A percentile compares a stretch with the other conserved stretches of the same genome.
These are phyloP conservation scores for Dolichomitus sp. DNA, from an alignment of 2,888 invertebrate genomes.

Conservation along the genomic window DNA sequence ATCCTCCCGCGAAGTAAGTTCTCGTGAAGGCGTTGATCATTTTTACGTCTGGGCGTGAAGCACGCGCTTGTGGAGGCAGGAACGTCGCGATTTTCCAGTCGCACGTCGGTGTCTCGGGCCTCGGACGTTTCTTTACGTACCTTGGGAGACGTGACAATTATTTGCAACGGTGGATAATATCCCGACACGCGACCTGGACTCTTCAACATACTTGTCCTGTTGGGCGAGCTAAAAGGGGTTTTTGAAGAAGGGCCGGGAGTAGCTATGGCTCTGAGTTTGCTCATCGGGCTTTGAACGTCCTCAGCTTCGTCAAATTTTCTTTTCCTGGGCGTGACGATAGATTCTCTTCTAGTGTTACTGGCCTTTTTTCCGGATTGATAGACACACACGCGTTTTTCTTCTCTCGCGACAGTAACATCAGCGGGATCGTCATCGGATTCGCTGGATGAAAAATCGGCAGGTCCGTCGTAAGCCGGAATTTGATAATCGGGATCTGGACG, in stretches of 20 bases:
- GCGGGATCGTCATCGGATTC: constrained; percentile 72
- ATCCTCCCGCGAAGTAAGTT: constrained; percentile 67
- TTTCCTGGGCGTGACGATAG: constrained; percentile 73
- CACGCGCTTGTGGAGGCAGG: constrained; percentile 33
- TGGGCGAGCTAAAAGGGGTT: constrained; percentile 71
- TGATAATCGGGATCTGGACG: constrained; percentile 33
- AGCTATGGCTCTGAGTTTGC: constrained; percentile 62
- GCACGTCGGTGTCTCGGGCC: constrained; percentile 42
- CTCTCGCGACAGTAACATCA: constrained; percentile 75
- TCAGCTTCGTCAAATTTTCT: constrained; percentile 65
- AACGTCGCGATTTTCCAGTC: constrained; percentile 31
- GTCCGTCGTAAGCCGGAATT: constrained; percentile 76
- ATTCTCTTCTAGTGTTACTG: constrained; percentile 29
- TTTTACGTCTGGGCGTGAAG: constrained; percentile 62
- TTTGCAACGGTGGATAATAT: constrained; percentile 81
- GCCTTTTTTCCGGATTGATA: constrained; percentile 70
- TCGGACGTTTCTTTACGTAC: constrained; percentile 64
- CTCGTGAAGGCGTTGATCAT: constrained; percentile 61
- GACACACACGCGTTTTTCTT: constrained; percentile 78
- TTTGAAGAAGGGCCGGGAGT: constrained; percentile 43
- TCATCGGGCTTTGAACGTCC: background rate
- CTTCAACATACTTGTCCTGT: constrained; percentile 68
- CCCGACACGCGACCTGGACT: constrained; percentile 75
- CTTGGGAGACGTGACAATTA: constrained; percentile 80
- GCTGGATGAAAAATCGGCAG: constrained; percentile 73